These are phyloP conservation scores for Calliopum simillimum DNA, from an alignment of 2,888 invertebrate genomes.

Conservation along the genomic window DNA sequence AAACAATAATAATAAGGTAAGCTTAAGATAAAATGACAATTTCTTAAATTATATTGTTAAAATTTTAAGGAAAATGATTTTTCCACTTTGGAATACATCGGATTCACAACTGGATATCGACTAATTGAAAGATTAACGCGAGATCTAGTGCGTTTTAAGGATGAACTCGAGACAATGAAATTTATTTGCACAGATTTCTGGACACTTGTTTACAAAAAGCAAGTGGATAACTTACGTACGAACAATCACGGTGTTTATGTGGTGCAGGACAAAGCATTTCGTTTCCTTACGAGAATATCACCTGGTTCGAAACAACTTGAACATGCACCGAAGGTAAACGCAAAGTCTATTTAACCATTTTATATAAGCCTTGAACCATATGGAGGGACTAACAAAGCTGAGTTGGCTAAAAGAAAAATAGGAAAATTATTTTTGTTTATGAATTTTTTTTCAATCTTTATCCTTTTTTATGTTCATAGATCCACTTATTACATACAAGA, in stretches of 20 bases:
- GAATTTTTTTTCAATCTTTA: no score
- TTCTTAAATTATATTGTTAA: background rate
- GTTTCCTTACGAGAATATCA: conserved; percentile 89
- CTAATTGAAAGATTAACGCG: conserved; percentile 88
- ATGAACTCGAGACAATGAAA: conserved; percentile 97
- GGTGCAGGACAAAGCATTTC: conserved; percentile 94
- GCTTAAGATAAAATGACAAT: background rate
- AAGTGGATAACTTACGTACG: conserved; percentile 94
- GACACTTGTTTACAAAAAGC: conserved; percentile 97
- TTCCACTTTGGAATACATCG: conserved; percentile 84
- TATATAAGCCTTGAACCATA: no score
- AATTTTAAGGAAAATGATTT: conserved; percentile 67
- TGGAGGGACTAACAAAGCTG: no score
- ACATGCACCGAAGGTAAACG: conserved; percentile 82
- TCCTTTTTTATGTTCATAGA: no score
- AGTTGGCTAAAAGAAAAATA: no score
- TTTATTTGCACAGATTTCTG: conserved; percentile 99
- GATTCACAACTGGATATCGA: conserved; percentile 86
- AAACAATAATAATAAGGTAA: conserved; percentile 67
- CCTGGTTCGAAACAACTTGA: conserved; percentile 92
- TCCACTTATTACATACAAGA: no score
- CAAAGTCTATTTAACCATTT: background rate
- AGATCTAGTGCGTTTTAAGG: conserved; percentile 94
- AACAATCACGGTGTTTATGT: conserved; percentile 99
- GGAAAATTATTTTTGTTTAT: no score